Base-by-base conservation (phyloP, 2,888 invertebrate species). In the Ptychoptera albimana region DNA sequence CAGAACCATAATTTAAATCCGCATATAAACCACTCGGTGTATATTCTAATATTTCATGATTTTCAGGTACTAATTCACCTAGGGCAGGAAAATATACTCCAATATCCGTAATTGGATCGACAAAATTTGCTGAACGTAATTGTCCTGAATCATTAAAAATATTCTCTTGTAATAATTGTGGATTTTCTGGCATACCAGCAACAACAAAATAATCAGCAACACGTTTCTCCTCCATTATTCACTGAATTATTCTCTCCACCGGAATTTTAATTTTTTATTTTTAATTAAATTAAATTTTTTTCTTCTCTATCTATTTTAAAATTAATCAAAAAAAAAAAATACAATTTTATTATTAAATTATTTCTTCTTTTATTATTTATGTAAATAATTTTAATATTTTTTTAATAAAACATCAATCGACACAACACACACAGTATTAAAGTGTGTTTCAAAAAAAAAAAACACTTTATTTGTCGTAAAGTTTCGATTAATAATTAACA, bases 141-240 rank as follows among this genome's bases (percentile, higher is more conserved):
- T 83, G 82, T 30, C 82, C 80, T 49, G 81, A 79, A 61, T 86
- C 85, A 48, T 85, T 84, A 50, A 74, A 67, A 48, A 70, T 70
- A 53, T 75, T 77, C 54, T 81, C 80, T 59, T 85, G 82, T 43
- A 86, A 69, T 46, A 80, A 70, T 57, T 83, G 78, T 29, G 83
- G 80, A 57, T 80, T 75, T 49, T 84, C 82, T 12, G 92, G 86
- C 61, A 96, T 71, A 29, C 97, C 97, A 59, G 96, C 94, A 49
- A 97, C 87, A 52, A 98, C 93, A 72, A 98, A 98, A 69, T 97
- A 97, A 71, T 98, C 97, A 16, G 91, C 94, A 50, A 96, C 87
- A 64, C 83, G 74, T 59, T 81, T 74, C 57, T 87, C 87, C 60
- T 87, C 87, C 87, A 87, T 87, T 52, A 52, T 67, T 44, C 31